These are phyloP conservation scores for Ariopsis seemanni DNA, from an alignment of 2,113 vertebrate genomes.

Conservation along the genomic window DNA sequence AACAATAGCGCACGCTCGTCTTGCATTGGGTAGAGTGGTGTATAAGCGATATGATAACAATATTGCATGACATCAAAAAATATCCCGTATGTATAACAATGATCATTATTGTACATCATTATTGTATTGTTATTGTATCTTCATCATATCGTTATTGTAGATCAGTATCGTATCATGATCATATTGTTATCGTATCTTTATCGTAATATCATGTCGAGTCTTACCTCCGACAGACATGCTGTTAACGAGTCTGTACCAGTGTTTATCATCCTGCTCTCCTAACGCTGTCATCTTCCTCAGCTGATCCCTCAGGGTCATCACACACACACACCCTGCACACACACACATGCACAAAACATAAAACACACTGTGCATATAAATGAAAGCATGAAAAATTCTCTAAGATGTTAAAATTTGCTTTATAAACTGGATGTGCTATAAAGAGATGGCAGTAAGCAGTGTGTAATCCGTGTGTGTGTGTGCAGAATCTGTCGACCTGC, in stretches of 20 bases:
- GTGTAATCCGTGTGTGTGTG: background rate
- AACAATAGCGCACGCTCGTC: too few relatives aligned
- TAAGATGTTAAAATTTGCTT: background rate
- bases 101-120: too few relatives aligned
- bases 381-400: background rate
- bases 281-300: constrained; percentile 82
- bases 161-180: background rate
- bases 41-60: too few relatives aligned
- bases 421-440: background rate
- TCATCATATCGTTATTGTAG: background rate
- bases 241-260: constrained; percentile 81
- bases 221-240: constrained; percentile 86
- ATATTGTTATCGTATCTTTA: background rate
- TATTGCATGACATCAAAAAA: too few relatives aligned
- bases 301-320: constrained; percentile 85
- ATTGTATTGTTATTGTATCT: too few relatives aligned
- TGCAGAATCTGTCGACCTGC: constrained; percentile 35
- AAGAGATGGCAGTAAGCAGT: background rate
- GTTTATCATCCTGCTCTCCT: constrained; percentile 85
- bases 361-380: background rate
- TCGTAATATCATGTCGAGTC: background rate
- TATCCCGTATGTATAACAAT: too few relatives aligned
- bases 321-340: constrained; percentile 13
- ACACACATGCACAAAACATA: background rate
- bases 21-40: too few relatives aligned